Conservation (phyloP, 2,797 vertebrate species). For the Mycteria americana region DNA sequence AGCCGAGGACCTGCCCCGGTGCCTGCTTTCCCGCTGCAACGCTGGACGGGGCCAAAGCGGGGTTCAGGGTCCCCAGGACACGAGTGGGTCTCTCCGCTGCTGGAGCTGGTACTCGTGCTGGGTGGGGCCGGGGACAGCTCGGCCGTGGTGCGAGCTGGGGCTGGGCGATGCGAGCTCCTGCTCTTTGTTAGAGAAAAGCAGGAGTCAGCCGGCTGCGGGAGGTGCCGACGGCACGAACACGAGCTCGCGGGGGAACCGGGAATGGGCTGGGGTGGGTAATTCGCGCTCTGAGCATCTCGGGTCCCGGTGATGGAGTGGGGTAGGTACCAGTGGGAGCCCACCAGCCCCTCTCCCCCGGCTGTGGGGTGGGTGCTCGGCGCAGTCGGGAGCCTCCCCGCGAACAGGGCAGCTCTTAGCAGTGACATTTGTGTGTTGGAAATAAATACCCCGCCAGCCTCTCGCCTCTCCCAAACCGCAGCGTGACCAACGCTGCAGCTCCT, state of each 20-base stretch:
- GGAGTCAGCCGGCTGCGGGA: not conserved
- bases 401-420: not conserved
- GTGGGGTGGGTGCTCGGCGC: not conserved
- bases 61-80: not conserved
- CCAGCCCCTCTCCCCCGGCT: not conserved
- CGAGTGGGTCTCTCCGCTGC: not conserved
- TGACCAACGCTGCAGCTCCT: not conserved
- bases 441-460: not conserved
- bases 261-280: not conserved
- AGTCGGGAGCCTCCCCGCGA: not conserved
- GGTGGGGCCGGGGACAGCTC: not conserved
- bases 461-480: rapidly evolving
- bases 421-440: not conserved
- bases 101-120: rapidly evolving
- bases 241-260: not conserved
- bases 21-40: too few relatives aligned
- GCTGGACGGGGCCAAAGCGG: not conserved
- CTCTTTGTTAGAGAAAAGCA: not conserved
- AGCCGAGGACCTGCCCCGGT: not conserved
- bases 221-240: not conserved
- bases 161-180: not conserved
- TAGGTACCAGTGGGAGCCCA: not conserved
- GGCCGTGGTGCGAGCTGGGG: not conserved
- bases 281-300: not conserved
- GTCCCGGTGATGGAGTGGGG: not conserved